phyloP scores from a whole-genome alignment of 2,113 vertebrate genomes.

The Mormyrus iriodes region DNA sequence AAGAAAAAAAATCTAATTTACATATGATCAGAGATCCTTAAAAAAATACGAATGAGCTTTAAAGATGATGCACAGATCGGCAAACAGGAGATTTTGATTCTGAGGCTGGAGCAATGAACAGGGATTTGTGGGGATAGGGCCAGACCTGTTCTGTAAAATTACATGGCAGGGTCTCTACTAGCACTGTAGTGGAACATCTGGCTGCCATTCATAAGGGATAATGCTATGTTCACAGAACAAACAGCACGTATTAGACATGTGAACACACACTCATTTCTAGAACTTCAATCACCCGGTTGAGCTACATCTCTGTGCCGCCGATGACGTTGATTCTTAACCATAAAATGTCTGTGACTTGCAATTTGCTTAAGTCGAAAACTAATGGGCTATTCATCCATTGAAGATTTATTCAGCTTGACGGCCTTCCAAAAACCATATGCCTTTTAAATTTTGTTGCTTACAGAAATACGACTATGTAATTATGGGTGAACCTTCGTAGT shows the following conservation, averaged over 20 bases:
- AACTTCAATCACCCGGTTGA: background rate
- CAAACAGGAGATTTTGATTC: no score
- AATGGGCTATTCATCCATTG: background rate
- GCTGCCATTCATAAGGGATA: background rate
- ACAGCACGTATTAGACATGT: background rate
- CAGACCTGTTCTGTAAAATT: background rate
- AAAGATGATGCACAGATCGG: background rate
- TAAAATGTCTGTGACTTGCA: background rate
- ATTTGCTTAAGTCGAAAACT: background rate
- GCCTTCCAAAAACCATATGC: slow-evolving; percentile 4
- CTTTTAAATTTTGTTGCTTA: background rate
- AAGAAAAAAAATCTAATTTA: background rate
- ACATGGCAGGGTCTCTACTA: background rate
- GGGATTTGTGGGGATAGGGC: background rate
- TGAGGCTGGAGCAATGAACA: background rate
- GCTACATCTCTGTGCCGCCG: background rate
- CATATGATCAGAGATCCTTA: background rate
- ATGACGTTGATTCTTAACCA: background rate
- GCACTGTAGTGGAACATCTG: background rate
- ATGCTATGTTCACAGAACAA: background rate
- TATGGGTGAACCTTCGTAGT: background rate
- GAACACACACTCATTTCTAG: background rate
- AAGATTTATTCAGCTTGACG: background rate
- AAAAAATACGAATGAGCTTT: background rate
- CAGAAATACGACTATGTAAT: background rate